Base-by-base conservation (phyloP, 2,888 invertebrate species). In the Drosophila stalkeri region DNA sequence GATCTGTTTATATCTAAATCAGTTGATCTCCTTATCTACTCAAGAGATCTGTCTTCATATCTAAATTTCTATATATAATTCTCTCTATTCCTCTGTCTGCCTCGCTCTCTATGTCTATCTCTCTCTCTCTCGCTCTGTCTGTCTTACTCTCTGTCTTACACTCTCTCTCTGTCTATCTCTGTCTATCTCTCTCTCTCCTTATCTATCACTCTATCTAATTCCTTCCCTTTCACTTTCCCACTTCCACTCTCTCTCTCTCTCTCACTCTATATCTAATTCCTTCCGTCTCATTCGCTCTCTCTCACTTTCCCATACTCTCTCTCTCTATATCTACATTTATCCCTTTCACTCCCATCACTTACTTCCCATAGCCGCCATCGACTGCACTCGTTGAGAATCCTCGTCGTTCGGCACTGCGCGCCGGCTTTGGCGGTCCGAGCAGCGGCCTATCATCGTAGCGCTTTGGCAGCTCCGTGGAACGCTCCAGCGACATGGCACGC, bases 361-460 rank as follows among this genome's bases (percentile, higher is more conserved):
- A 86, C 88, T 86, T 84, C 52, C 62, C 64, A 31, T 80, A 85
- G 64, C 72, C 69, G 16, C 67, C 80, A 37, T 82, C 84, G 14
- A 59, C 62, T 9, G 69, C 71, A n/a, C 54, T 71, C 23, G 77
- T 46, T 14, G 64, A 61, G 39, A 80, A 18, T 11, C 63, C 74
- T 0, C 92, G 82, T 0, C 93, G 84, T 16, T 93, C 93, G 6
- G 90, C 83, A 77, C 90, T 92, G 16, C 93, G 90, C 5, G 93
- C 92, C n/a, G 93, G 93, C 81, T 93, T 93, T n/a, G 92, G 93
- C 27, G 93, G 93, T 27, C 92, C 92, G 49, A 78, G 67, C 56
- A 91, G 54, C 9, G 73, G 72, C 4, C 81, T 74, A 14, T 92
- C 92, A 63, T 91, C 91, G 65, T 86, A 81, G 43, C 91, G 88